Base-by-base conservation (phyloP, 2,113 vertebrate genomes). In the Dromiciops gliroides region DNA sequence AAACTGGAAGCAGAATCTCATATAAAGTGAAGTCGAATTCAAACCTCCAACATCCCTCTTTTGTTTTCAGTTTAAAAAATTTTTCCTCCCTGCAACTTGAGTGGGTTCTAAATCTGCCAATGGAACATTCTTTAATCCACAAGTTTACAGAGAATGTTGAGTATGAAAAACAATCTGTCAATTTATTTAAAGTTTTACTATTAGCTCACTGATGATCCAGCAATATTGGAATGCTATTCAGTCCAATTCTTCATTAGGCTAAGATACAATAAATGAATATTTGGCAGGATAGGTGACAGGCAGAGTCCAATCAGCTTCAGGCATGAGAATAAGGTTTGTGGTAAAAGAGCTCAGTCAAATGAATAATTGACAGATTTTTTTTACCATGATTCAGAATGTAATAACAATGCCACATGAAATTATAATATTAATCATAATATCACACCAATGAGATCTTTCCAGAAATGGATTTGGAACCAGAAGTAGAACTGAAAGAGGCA, bases 161-260 rank as follows among this genome's bases (percentile, higher is more conserved):
- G 2, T 26, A 89, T 89, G 48, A 95, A 89, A 2, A 48, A 16
- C 91, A 60, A 50, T 90, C 37, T 97, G 31, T 47, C 11, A 28
- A 11, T 67, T 96, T 50, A 75, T 67, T 60, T 95, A 92, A 96
- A n/a, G 23, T 93, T 95, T 96, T n/a, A 67, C n/a, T 91, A 93
- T 51, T 60, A 95, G 51, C 6, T 90, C 48, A 31, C 23, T 88
- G 23, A 93, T 95, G 12, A 89, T 88, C 2, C 89, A 48, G 6
- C 11, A 51, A 28, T 91, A 10, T 12, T 28, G 93, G 51, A 97
- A 92, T 92, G 91, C 83, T 89, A 89, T 89, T 60, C 44, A 89
- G 23, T 44, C 56, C 52, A 26, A 53, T 53, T 92, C 26, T 47
- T 75, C 91, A 91, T 56, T 48, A 92, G 28, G 48, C 44, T 88